Evolutionary conservation across 1,140 invertebrate genomes (phyloP).

Genomic region (Idris sp.): DNA sequence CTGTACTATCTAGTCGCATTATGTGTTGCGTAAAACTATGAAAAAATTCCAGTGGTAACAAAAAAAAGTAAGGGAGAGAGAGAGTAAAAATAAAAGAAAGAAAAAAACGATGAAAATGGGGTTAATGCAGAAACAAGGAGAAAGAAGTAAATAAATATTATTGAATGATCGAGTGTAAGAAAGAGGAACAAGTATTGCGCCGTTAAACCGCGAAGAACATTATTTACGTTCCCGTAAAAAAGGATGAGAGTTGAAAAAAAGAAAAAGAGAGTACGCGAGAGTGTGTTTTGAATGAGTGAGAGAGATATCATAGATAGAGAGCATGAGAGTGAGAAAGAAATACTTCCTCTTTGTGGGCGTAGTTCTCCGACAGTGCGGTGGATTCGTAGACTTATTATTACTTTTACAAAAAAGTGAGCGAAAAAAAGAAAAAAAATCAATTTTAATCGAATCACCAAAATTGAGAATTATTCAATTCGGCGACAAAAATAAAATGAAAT

Average conservation of each 20-base stretch:
- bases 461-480: constrained; percentile 45
- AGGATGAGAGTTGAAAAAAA: constrained; percentile 29
- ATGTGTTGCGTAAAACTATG: constrained; percentile 77
- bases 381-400: constrained; percentile 61
- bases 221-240: constrained; percentile 54
- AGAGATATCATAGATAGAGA: constrained; percentile 49
- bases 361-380: constrained; percentile 62
- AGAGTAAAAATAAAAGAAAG: constrained; percentile 38
- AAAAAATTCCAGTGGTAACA: constrained; percentile 49
- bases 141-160: constrained; percentile 37
- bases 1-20: constrained; percentile 79
- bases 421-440: constrained; percentile 47
- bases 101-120: constrained; percentile 48
- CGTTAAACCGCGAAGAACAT: constrained; percentile 42
- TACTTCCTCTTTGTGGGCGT: constrained; percentile 58
- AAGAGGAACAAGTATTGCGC: constrained; percentile 53
- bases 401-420: constrained; percentile 57
- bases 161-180: constrained; percentile 57
- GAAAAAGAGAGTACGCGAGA: constrained; percentile 33
- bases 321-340: constrained; percentile 57
- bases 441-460: constrained; percentile 51
- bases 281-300: constrained; percentile 34
- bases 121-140: constrained; percentile 37
- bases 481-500: constrained; percentile 32
- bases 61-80: constrained; percentile 62